Conservation (phyloP, 1,140 invertebrate species). For the Drosophila parabipectinata region DNA sequence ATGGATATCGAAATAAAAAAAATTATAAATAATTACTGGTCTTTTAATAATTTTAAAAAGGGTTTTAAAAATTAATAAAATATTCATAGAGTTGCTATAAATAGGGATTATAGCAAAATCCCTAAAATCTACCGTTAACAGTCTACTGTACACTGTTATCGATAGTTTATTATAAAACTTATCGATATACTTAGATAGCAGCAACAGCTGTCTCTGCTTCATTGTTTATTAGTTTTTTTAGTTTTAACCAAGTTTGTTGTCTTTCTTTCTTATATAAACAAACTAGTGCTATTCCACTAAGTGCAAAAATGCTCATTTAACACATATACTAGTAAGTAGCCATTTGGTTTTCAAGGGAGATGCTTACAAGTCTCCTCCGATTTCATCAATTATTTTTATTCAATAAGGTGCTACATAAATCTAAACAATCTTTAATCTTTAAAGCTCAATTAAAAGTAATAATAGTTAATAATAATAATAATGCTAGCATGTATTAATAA, state of each 20-base stretch:
- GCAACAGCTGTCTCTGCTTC: conserved; percentile 36
- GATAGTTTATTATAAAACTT: conserved; percentile 1
- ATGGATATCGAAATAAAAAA: conserved; percentile 14
- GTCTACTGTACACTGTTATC: background rate
- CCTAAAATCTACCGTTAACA: background rate
- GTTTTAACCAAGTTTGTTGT: conserved; percentile 11
- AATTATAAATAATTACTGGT: no score
- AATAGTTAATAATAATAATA: conserved; percentile 27
- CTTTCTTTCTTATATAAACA: conserved; percentile 38
- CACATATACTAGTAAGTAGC: background rate
- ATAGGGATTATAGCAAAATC: no score
- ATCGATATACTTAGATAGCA: background rate
- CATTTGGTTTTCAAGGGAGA: background rate
- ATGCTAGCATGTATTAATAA: conserved; percentile 77
- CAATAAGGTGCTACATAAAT: conserved; percentile 15
- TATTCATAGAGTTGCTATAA: background rate
- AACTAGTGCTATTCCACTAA: conserved; percentile 8
- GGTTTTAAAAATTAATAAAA: no score
- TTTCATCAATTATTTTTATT: conserved; percentile 23
- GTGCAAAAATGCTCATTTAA: conserved; percentile 6
- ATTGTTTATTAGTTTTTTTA: conserved; percentile 41
- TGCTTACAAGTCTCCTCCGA: background rate
- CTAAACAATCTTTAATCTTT: conserved; percentile 36
- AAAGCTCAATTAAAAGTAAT: conserved; percentile 60
- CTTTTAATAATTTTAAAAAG: no score